phyloP scores from a whole-genome alignment of 1,140 invertebrate genomes.

The Zophobas morio region DNA sequence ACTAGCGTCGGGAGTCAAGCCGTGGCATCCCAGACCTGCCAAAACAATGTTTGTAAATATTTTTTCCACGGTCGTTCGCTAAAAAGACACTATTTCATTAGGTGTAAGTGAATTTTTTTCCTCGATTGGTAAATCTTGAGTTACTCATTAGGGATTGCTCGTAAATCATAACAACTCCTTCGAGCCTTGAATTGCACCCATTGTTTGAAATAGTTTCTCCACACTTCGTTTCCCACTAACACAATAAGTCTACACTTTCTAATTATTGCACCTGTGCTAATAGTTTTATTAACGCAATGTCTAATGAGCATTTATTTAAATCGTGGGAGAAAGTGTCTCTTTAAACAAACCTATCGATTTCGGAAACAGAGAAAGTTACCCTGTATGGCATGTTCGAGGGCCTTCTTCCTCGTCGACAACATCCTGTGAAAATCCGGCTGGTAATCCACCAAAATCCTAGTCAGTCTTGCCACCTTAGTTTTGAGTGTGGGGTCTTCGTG shows the following conservation, averaged over 20 bases:
- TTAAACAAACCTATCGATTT: too few relatives aligned
- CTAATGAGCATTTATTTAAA: slow-evolving; percentile 16
- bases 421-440: slow-evolving; percentile 71
- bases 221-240: slow-evolving; percentile 11
- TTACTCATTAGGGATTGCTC: too few relatives aligned
- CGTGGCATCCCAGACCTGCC: slow-evolving; percentile 87
- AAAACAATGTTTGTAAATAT: slow-evolving; percentile 18
- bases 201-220: slow-evolving; percentile 8
- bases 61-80: not conserved
- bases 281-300: slow-evolving; percentile 16
- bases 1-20: slow-evolving; percentile 75
- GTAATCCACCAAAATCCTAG: slow-evolving; percentile 71
- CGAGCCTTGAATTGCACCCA: not conserved
- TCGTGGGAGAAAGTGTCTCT: slow-evolving; percentile 18
- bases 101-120: not conserved
- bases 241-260: slow-evolving; percentile 30
- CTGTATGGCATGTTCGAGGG: slow-evolving; percentile 88
- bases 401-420: slow-evolving; percentile 76
- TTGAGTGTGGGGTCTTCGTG: slow-evolving; percentile 75
- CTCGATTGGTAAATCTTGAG: not conserved
- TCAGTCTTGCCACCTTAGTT: slow-evolving; percentile 72
- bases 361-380: slow-evolving; percentile 63
- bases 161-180: not conserved
- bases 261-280: slow-evolving; percentile 30
- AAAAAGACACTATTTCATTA: not conserved